phyloP scores from a whole-genome alignment of 2,888 invertebrate species.

The Synergus laeviventris region DNA sequence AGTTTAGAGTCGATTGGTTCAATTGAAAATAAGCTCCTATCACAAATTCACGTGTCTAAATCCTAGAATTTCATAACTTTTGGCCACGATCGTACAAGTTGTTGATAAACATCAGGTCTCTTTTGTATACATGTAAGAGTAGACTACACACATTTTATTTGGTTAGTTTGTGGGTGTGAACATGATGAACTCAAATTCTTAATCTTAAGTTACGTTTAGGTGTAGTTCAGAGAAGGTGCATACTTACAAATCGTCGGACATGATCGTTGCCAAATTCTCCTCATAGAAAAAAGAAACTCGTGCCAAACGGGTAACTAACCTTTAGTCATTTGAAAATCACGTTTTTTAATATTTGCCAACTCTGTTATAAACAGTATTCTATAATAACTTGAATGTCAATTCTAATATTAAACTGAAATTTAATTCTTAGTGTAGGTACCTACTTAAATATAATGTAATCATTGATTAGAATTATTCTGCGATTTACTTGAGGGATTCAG shows the following conservation, averaged over 20 bases:
- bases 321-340: not conserved
- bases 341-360: not conserved
- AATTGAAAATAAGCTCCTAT: not conserved
- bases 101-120: conserved; percentile 23
- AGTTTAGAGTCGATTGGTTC: not conserved
- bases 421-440: not conserved
- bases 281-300: not conserved
- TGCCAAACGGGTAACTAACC: conserved; percentile 23
- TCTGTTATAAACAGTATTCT: not conserved
- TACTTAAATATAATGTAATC: not conserved
- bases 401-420: not conserved
- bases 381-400: not conserved
- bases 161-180: not conserved
- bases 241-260: conserved; percentile 23
- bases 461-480: not conserved
- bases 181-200: not conserved
- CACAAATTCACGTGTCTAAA: not conserved
- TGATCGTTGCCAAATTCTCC: conserved; percentile 20
- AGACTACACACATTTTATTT: conserved; percentile 4
- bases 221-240: conserved; percentile 16
- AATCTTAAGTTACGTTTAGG: conserved; percentile 10
- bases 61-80: not conserved
- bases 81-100: conserved; percentile 13
- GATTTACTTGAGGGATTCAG: not conserved
- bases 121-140: conserved; percentile 12